Percentiles rank a stretch among this genome's conserved stretches.
Evolutionary conservation across 2,797 vertebrate species (phyloP).

Genomic region (Parambassis ranga): DNA sequence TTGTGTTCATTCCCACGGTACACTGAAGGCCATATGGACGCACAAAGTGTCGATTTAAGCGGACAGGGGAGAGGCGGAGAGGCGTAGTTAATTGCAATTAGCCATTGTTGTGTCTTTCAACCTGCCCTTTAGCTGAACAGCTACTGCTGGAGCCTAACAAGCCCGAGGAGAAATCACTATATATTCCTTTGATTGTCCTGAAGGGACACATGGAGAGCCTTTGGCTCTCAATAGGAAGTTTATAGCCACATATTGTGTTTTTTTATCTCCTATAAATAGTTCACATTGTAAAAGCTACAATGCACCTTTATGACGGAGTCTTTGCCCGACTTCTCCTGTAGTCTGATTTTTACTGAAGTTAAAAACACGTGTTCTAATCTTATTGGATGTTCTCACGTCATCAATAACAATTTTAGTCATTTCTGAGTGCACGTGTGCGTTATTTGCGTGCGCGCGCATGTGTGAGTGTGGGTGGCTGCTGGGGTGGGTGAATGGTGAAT

Average conservation of each 20-base stretch:
- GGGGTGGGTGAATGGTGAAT: slow-evolving; percentile 75
- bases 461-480: slow-evolving; percentile 65
- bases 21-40: slow-evolving; percentile 77
- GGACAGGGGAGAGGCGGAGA: slow-evolving; percentile 74
- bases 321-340: neutral
- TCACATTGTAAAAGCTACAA: slow-evolving; percentile 10
- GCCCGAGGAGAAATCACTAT: slow-evolving; percentile 45
- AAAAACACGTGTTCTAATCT: neutral
- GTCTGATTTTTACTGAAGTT: neutral
- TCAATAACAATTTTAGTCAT: slow-evolving; percentile 36
- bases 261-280: neutral
- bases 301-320: neutral
- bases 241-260: slow-evolving; percentile 5
- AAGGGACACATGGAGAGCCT: slow-evolving; percentile 10
- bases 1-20: slow-evolving; percentile 84
- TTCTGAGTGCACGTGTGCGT: slow-evolving; percentile 8
- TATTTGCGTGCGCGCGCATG: slow-evolving; percentile 29
- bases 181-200: slow-evolving; percentile 65
- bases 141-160: slow-evolving; percentile 62
- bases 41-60: slow-evolving; percentile 81
- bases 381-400: no score
- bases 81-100: slow-evolving; percentile 84
- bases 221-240: slow-evolving; percentile 2
- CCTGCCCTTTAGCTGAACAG: slow-evolving; percentile 65
- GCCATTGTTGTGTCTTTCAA: slow-evolving; percentile 80